These are phyloP conservation scores for Drosophila eugracilis DNA, from an alignment of 1,140 invertebrate genomes.

Conservation along the genomic window DNA sequence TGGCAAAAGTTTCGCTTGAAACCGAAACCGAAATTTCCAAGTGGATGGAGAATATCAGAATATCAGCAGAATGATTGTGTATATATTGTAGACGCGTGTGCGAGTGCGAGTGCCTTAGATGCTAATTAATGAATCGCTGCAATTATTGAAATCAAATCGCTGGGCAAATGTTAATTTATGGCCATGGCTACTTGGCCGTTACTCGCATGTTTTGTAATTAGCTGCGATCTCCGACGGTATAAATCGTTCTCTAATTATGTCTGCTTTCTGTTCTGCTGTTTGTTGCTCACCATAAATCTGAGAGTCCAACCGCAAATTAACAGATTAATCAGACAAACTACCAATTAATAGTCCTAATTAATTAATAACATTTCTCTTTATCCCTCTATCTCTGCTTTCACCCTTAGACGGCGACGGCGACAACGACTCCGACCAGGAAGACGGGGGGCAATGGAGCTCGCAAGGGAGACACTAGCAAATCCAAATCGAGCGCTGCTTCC, in stretches of 20 bases:
- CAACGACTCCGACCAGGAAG: constrained; percentile 57
- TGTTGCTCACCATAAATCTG: constrained; percentile 57
- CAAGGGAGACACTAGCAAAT: constrained; percentile 66
- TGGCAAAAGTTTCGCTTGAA: constrained; percentile 49
- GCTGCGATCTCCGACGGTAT: constrained; percentile 48
- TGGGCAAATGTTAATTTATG: constrained; percentile 70
- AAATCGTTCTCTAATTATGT: constrained; percentile 70
- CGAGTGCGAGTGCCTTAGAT: constrained; percentile 57
- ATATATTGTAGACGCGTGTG: constrained; percentile 5
- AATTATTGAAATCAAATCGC: constrained; percentile 79
- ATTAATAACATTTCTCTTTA: constrained; percentile 65
- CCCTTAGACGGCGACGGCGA: constrained; percentile 11
- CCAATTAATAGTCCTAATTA: constrained; percentile 64
- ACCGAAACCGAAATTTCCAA: constrained; percentile 50
- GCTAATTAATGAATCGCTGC: constrained; percentile 79
- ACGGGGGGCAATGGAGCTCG: constrained; percentile 46
- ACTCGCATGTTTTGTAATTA: constrained; percentile 72
- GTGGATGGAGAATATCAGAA: constrained; percentile 48
- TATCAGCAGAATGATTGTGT: constrained; percentile 17
- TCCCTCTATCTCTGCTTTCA: constrained; percentile 11
- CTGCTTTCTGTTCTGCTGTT: constrained; percentile 40
- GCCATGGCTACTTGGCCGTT: constrained; percentile 45
- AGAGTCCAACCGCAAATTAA: constrained; percentile 64
- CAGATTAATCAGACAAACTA: constrained; percentile 78
- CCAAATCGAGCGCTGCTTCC: constrained; percentile 87